Conservation (phyloP, 2,113 vertebrate genomes). For the Gymnarchus niloticus region DNA sequence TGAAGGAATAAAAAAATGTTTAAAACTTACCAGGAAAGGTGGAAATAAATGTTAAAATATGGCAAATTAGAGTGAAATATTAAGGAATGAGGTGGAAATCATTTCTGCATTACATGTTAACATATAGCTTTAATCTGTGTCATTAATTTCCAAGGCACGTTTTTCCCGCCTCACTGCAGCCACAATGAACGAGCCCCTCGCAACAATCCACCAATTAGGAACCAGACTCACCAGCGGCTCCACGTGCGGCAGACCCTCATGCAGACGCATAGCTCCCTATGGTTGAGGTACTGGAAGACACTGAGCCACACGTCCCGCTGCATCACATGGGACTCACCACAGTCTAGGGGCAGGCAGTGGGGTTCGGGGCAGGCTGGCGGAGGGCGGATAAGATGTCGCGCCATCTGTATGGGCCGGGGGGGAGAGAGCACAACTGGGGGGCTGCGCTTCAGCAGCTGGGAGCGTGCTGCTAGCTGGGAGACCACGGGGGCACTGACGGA, state of each 20-base stretch:
- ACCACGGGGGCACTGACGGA: conserved; percentile 21
- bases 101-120: background rate
- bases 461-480: conserved; percentile 56
- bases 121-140: background rate
- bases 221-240: conserved; percentile 78
- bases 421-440: conserved; percentile 72
- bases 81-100: background rate
- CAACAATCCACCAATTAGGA: background rate
- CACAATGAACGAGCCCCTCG: background rate
- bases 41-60: background rate
- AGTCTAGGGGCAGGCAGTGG: conserved; percentile 76
- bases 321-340: conserved; percentile 76
- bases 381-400: conserved; percentile 78
- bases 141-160: background rate
- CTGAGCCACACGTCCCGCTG: conserved; percentile 77
- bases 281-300: conserved; percentile 78
- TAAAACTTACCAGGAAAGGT: background rate
- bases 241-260: conserved; percentile 88
- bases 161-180: background rate
- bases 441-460: conserved; percentile 72
- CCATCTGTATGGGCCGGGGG: conserved; percentile 76
- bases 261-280: conserved; percentile 80
- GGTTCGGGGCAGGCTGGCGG: conserved; percentile 83
- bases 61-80: background rate
- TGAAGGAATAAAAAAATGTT: background rate